Evolutionary conservation across 2,888 invertebrate genomes (phyloP).

Genomic region (Spicauda simplicius): DNA sequence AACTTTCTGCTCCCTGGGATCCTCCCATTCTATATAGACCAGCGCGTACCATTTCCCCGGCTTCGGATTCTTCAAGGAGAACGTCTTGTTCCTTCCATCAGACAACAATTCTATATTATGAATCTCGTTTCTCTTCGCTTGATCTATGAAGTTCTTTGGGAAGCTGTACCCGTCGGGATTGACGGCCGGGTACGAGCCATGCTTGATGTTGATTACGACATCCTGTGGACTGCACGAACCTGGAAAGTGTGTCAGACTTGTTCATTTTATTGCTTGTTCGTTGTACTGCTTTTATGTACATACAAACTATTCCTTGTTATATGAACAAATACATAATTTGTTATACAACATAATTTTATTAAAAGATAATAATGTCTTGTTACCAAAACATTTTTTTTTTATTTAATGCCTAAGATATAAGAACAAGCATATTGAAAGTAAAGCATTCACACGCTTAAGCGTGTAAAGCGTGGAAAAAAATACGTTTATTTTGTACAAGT

Average conservation of each 20-base stretch:
- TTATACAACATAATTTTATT: too few species aligned
- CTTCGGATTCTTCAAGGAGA: constrained; percentile 86
- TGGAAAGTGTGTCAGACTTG: constrained; percentile 42
- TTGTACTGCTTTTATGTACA: neutral
- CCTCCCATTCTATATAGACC: constrained; percentile 91
- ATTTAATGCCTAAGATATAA: too few species aligned
- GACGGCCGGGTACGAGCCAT: constrained; percentile 92
- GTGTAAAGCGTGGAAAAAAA: too few species aligned
- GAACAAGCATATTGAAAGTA: too few species aligned
- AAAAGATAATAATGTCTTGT: too few species aligned
- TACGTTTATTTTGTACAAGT: too few species aligned
- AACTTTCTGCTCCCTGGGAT: constrained; percentile 89
- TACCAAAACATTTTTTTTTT: too few species aligned
- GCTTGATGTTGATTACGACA: constrained; percentile 89
- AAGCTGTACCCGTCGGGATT: constrained; percentile 92
- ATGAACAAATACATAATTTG: too few species aligned
- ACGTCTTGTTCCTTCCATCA: constrained; percentile 84
- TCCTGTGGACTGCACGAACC: constrained; percentile 86
- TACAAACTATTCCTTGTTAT: too few species aligned
- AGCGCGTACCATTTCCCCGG: constrained; percentile 93
- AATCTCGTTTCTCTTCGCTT: constrained; percentile 72
- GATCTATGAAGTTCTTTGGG: constrained; percentile 86
- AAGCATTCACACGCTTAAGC: too few species aligned
- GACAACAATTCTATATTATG: constrained; percentile 86
- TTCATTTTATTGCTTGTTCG: constrained; percentile 1